Conservation (phyloP, 1,140 invertebrate genomes). For the Zaprionus nigranus region DNA sequence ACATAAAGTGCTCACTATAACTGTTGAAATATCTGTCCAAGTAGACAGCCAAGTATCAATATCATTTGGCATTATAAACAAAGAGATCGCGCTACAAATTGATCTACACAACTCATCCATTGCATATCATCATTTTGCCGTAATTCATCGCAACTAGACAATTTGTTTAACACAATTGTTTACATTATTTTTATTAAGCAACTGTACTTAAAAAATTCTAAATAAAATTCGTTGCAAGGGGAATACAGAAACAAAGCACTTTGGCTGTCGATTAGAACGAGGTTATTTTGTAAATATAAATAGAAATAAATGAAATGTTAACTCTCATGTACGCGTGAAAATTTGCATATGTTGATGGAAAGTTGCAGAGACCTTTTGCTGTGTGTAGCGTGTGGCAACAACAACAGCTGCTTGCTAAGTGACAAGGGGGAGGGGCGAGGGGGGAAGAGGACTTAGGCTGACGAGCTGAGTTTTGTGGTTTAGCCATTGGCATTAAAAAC, state of each 20-base stretch:
- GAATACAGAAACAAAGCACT: not conserved
- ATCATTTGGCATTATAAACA: constrained; percentile 1
- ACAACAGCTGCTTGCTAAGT: constrained; percentile 68
- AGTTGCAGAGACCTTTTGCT: constrained; percentile 52
- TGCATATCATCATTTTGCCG: not conserved
- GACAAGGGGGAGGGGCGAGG: constrained; percentile 27
- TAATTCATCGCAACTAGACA: not conserved
- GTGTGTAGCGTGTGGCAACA: constrained; percentile 13
- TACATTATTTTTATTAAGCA: not conserved
- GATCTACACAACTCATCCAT: not conserved
- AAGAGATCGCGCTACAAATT: not conserved
- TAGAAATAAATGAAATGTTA: constrained; percentile 29
- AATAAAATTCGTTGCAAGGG: not conserved
- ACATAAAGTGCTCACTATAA: too few species aligned
- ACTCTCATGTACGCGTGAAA: constrained; percentile 62
- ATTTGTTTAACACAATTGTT: constrained; percentile 10
- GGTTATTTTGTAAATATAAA: constrained; percentile 39
- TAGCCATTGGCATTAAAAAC: constrained; percentile 61
- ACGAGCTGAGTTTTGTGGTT: constrained; percentile 34
- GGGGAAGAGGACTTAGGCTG: constrained; percentile 15
- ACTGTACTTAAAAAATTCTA: not conserved
- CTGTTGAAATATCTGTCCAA: not conserved
- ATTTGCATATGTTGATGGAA: constrained; percentile 77
- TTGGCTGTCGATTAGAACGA: constrained; percentile 1
- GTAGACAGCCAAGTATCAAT: not conserved